These are phyloP conservation scores for Lucilia cuprina DNA, from an alignment of 1,140 invertebrate genomes.

Conservation along the genomic window DNA sequence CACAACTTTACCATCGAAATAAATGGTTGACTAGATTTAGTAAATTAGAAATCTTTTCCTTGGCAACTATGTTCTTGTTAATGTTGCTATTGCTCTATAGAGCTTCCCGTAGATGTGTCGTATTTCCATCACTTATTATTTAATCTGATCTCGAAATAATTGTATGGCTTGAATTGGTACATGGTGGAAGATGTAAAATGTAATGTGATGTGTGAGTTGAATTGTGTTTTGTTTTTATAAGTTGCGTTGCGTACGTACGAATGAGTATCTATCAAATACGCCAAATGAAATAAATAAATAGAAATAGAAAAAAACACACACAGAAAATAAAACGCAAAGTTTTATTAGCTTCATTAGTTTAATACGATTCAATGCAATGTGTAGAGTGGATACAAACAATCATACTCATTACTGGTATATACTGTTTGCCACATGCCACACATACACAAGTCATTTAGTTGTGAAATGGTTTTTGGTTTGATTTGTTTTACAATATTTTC, in stretches of 20 bases:
- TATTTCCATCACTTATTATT: slow-evolving; percentile 28
- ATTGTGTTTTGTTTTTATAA: background rate
- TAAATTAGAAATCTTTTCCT: background rate
- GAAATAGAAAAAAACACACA: background rate
- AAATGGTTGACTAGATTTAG: background rate
- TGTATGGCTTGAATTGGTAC: background rate
- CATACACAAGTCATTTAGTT: background rate
- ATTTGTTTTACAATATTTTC: no score
- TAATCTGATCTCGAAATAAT: slow-evolving; percentile 30
- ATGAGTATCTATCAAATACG: background rate
- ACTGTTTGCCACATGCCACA: background rate
- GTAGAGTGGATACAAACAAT: background rate
- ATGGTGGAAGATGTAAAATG: background rate
- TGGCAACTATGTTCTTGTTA: background rate
- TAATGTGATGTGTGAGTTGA: background rate
- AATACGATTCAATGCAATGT: slow-evolving; percentile 3
- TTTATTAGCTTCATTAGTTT: slow-evolving; percentile 34
- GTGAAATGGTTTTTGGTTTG: background rate
- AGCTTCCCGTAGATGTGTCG: background rate
- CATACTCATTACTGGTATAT: background rate
- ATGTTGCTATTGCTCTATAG: background rate
- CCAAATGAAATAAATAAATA: background rate
- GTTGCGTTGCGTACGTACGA: background rate
- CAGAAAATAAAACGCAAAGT: slow-evolving; percentile 24
- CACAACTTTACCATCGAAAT: background rate